Conservation (phyloP, 2,797 vertebrate species). For the Dermochelys coriacea region DNA sequence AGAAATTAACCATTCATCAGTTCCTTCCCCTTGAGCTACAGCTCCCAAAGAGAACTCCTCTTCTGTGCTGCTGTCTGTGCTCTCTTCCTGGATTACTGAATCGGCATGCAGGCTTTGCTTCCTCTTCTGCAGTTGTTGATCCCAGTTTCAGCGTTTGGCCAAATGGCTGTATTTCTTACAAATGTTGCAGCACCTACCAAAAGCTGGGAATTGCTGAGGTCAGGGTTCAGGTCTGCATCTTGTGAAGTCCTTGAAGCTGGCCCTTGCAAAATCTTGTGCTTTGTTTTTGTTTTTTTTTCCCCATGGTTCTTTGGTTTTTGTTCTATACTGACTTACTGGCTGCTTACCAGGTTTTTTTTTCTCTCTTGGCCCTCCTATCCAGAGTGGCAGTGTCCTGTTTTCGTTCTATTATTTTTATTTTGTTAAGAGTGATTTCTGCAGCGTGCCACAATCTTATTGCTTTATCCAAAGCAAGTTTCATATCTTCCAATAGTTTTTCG, state of each 20-base stretch:
- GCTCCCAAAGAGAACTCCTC: not conserved
- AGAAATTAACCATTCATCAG: not conserved
- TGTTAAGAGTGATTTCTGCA: not conserved
- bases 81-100: not conserved
- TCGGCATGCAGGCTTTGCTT: not conserved
- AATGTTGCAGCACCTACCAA: not conserved
- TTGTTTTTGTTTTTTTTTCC: not conserved
- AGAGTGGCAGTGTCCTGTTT: not conserved
- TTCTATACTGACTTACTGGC: not conserved
- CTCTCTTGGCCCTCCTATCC: not conserved
- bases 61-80: not conserved
- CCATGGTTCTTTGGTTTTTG: not conserved
- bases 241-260: not conserved
- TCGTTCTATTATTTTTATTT: not conserved
- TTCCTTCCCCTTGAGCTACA: not conserved
- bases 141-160: not conserved
- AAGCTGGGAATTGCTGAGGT: not conserved
- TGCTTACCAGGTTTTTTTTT: not conserved
- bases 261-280: not conserved
- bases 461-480: not conserved
- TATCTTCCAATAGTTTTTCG: not conserved
- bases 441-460: not conserved
- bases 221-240: not conserved
- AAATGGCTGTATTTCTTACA: not conserved
- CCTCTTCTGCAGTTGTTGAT: not conserved